These are phyloP conservation scores for Emberiza fucata DNA, from an alignment of 2,113 vertebrate genomes.

Conservation along the genomic window DNA sequence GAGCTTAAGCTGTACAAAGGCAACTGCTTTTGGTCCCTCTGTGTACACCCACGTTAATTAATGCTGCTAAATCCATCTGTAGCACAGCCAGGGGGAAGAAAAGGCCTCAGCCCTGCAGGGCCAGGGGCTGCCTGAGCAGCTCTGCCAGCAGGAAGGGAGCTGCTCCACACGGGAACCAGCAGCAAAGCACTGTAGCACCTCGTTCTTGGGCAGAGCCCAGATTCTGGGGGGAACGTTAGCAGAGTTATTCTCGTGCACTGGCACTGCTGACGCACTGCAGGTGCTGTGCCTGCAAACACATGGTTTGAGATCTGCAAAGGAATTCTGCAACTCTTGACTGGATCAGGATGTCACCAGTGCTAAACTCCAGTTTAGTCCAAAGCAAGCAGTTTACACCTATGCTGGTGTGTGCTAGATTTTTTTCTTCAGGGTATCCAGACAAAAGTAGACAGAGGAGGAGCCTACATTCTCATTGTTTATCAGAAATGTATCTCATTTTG, in stretches of 20 bases:
- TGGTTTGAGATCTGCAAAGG: background rate
- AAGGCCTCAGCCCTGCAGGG: background rate
- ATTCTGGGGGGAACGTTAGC: background rate
- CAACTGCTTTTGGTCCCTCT: background rate
- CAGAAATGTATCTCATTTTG: slow-evolving; percentile 75
- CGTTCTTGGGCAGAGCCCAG: background rate
- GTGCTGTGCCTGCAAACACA: background rate
- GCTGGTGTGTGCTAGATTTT: slow-evolving; percentile 32
- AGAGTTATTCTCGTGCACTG: background rate
- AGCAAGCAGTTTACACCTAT: background rate
- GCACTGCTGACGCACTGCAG: slow-evolving; percentile 28
- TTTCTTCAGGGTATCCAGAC: slow-evolving; percentile 52
- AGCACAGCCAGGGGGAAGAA: background rate
- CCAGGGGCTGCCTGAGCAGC: background rate
- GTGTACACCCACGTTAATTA: background rate
- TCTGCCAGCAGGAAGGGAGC: background rate
- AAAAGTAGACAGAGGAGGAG: slow-evolving; percentile 66
- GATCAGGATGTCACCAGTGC: slow-evolving; percentile 10
- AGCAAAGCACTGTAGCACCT: background rate
- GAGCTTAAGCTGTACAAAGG: background rate
- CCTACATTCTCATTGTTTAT: slow-evolving; percentile 69
- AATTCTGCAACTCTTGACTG: slow-evolving; percentile 28
- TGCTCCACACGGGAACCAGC: background rate
- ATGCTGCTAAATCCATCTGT: slow-evolving; percentile 18
- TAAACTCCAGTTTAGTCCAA: background rate